These are phyloP conservation scores for Blennius ocellaris DNA, from an alignment of 2,113 vertebrate species.

Conservation along the genomic window DNA sequence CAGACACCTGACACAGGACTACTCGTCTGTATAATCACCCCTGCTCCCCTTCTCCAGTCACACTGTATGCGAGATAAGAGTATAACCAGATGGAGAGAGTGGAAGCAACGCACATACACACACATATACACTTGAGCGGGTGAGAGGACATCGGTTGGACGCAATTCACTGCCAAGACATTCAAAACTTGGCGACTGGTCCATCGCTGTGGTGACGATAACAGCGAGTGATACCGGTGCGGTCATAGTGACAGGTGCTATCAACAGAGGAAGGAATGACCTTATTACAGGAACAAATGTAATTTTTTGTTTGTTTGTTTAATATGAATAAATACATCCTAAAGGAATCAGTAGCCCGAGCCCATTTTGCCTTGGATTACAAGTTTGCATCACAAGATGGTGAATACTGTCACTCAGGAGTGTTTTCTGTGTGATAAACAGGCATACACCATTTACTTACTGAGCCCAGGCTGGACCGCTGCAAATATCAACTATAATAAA, in stretches of 20 bases:
- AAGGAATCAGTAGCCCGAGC: too few species aligned
- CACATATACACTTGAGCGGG: conserved; percentile 33
- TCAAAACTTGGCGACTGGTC: conserved; percentile 12
- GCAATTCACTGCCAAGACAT: conserved; percentile 48
- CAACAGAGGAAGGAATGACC: not conserved
- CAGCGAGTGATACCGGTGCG: conserved; percentile 43
- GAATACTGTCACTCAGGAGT: too few species aligned
- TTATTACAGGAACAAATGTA: too few species aligned
- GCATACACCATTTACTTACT: too few species aligned
- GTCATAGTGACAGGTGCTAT: conserved; percentile 45
- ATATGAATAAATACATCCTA: too few species aligned
- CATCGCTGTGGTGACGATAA: conserved; percentile 30
- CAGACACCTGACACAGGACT: conserved; percentile 57
- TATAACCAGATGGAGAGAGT: conserved; percentile 69
- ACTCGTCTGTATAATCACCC: conserved; percentile 38
- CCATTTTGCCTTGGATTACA: too few species aligned
- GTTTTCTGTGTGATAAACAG: too few species aligned
- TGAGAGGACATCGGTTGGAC: conserved; percentile 44
- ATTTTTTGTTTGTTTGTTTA: too few species aligned
- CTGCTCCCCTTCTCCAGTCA: conserved; percentile 19
- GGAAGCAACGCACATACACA: conserved; percentile 50
- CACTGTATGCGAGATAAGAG: conserved; percentile 55
- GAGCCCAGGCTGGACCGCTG: too few species aligned
- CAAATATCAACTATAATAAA: too few species aligned
- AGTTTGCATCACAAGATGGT: too few species aligned